Evolutionary conservation across 2,113 vertebrate genomes (phyloP).

Genomic region (Manacus vitellinus): DNA sequence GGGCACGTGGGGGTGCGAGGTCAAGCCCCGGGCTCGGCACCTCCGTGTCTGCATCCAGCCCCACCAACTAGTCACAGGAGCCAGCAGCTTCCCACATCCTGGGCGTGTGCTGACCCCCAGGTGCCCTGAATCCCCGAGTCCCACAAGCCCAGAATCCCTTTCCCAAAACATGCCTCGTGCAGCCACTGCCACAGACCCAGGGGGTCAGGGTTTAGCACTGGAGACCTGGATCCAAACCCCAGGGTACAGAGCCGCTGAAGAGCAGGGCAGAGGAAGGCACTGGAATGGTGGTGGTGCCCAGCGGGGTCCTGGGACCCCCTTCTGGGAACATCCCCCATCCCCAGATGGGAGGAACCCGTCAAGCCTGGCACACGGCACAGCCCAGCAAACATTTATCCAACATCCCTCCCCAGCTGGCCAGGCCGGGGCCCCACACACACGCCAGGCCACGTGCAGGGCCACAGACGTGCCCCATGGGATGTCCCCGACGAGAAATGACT

Average conservation of each 20-base stretch:
- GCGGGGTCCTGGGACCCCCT: neutral
- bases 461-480: neutral
- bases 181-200: fast-evolving
- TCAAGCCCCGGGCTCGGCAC: neutral
- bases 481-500: neutral
- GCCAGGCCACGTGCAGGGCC: constrained; percentile 7
- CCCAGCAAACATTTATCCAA: constrained; percentile 58
- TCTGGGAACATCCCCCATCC: neutral
- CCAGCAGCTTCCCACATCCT: neutral
- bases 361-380: neutral
- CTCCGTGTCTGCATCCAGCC: fast-evolving
- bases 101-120: fast-evolving
- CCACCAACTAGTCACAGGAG: fast-evolving
- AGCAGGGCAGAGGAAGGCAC: fast-evolving
- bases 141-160: neutral
- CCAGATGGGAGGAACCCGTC: neutral
- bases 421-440: neutral
- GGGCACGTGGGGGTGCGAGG: fast-evolving
- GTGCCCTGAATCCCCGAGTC: neutral
- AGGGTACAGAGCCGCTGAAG: neutral
- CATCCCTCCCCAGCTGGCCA: neutral
- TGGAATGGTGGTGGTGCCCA: fast-evolving
- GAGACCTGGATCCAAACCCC: neutral
- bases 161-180: fast-evolving
- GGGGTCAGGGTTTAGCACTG: fast-evolving